Evolutionary conservation across 2,888 invertebrate species (phyloP).

Genomic region (Pseudeuparius sepicola): DNA sequence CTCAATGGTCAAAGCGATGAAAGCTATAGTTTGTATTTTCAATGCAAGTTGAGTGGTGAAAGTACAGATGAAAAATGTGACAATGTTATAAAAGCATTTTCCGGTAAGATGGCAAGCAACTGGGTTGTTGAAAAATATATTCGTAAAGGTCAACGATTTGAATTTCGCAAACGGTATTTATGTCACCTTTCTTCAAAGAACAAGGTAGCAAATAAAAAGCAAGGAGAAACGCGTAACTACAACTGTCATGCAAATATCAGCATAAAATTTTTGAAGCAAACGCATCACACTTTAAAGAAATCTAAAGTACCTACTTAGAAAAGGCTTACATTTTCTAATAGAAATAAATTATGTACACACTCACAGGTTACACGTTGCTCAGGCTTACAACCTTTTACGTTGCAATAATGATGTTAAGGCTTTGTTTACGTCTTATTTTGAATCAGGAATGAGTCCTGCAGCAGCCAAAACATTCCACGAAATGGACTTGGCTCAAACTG

Average conservation of each 20-base stretch:
- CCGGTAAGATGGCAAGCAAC: too few relatives aligned
- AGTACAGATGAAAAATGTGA: too few relatives aligned
- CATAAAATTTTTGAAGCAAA: conserved; percentile 5
- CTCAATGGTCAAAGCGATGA: too few relatives aligned
- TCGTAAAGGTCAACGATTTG: conserved; percentile 4
- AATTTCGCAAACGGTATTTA: conserved; percentile 4
- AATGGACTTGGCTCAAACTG: conserved; percentile 9
- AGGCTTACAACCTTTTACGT: conserved; percentile 8
- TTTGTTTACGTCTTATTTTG: conserved; percentile 10
- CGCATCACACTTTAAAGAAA: conserved; percentile 4
- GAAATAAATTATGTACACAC: conserved; percentile 7
- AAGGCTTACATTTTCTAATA: too few relatives aligned
- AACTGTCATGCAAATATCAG: conserved; percentile 3
- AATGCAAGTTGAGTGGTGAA: too few relatives aligned
- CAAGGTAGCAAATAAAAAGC: conserved; percentile 1
- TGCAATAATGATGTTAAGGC: conserved; percentile 6
- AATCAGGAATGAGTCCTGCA: conserved; percentile 8
- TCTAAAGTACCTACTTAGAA: too few relatives aligned
- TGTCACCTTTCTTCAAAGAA: conserved; percentile 1
- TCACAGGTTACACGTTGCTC: conserved; percentile 7
- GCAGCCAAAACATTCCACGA: conserved; percentile 9
- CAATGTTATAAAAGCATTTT: too few relatives aligned
- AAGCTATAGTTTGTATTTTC: too few relatives aligned
- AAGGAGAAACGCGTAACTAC: background rate
- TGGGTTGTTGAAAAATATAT: conserved; percentile 4